Evolutionary conservation across 30 jellyfish, hydroid and myxozoan species (phyloP).

Genomic region (Aurelia sp.): DNA sequence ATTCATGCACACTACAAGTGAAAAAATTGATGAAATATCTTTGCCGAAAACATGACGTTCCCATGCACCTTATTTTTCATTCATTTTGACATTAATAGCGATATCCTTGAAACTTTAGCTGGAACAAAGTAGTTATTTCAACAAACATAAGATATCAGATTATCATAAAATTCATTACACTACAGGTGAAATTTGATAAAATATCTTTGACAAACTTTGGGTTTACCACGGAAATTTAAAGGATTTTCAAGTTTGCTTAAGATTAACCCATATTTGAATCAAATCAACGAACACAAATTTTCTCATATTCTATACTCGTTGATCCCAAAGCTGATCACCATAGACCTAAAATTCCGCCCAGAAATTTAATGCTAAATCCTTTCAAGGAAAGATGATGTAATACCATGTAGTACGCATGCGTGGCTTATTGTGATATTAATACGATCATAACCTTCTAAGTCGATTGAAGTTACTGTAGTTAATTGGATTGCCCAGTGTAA

Average conservation of each 20-base stretch:
- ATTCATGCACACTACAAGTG: too few species aligned
- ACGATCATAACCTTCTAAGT: slow-evolving; percentile 51
- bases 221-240: slow-evolving; percentile 44
- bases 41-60: background rate
- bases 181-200: slow-evolving; percentile 21
- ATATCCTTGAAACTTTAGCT: too few species aligned
- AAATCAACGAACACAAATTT: background rate
- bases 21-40: slow-evolving; percentile 11
- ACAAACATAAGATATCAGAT: too few species aligned
- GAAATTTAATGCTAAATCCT: slow-evolving; percentile 54
- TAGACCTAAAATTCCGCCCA: slow-evolving; percentile 55
- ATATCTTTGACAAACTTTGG: slow-evolving; percentile 36
- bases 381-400: slow-evolving; percentile 51
- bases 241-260: slow-evolving; percentile 31
- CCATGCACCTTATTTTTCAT: too few species aligned
- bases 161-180: too few species aligned
- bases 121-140: too few species aligned
- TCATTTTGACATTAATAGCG: too few species aligned
- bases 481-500: slow-evolving; percentile 38
- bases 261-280: slow-evolving; percentile 34
- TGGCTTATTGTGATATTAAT: slow-evolving; percentile 19
- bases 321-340: slow-evolving; percentile 16
- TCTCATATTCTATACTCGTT: background rate
- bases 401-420: slow-evolving; percentile 55
- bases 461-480: slow-evolving; percentile 42